Evolutionary conservation across 1,140 invertebrate genomes (phyloP), one percentile per base, ranked within the genome.

Genomic region (Drosophila equinoxialis): DNA sequence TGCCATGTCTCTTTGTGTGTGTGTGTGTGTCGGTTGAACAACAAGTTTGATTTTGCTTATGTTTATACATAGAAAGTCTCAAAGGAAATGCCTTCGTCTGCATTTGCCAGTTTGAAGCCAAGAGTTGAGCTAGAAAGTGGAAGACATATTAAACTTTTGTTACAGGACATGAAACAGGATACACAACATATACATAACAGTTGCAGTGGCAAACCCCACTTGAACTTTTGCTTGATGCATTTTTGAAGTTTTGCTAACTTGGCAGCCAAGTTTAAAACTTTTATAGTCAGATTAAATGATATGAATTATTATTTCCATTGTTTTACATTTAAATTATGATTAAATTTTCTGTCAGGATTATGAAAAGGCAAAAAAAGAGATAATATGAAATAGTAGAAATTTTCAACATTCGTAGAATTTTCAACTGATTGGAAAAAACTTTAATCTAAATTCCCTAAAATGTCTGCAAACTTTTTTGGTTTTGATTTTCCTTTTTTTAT

Each of bases 141-240:
- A 39, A 69, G 78, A 59, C 45, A 70, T 76, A 63, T 73, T 70
- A 55, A 73, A 82, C 72, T 83, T 79, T 83, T 76, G 68, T 65
- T 57, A 45, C 48, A 61, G 69, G 66, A 67, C 72, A 73, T 65
- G 65, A 68, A 55, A 57, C 51, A 64, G 51, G 37, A 64, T 37
- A 14, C 23, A 26, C 70, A 61, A 48, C 35, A 30, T 30, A 30
- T 6, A 67, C 20, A 58, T 45, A 60, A 41, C 37, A 57, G 54
- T 65, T 66, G 59, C 41, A 67, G 7, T 74, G 23, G 54, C 14
- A 54, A 30, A 39, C 20, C 20, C 37, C 35, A 67, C 68, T 64
- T 77, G 37, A 77, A 65, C 60, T 72, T 48, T 48, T 23, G 45
- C 55, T 71, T 74, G 75, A 74, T 68, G 61, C 65, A 61, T 65